Base-by-base conservation (phyloP, 2,888 invertebrate species). In the Conchocele bisecta region DNA sequence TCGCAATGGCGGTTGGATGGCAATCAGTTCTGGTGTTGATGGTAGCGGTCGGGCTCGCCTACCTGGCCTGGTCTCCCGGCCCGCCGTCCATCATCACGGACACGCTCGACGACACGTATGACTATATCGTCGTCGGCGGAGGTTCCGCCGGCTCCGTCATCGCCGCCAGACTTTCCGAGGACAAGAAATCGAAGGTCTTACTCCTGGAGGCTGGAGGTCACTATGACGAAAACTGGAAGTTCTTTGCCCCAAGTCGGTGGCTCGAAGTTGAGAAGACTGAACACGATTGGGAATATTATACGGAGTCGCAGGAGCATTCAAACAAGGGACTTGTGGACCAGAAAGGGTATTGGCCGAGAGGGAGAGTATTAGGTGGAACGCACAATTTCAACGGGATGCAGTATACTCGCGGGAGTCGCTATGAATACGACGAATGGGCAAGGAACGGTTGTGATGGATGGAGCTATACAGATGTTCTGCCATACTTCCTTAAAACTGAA, bases 351-450 rank as follows among this genome's bases (percentile, higher is more conserved):
- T 59, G 46, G 48, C 97, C 97, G 0, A 93, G 97, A 68, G 97
- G 97, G 53, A 97, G 96, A 92, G 96, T 97, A 0, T 93, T 97
- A 0, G 97, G 97, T 0, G 97, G 97, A 0, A 96, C 95, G 5
- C 96, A 96, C 37, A 96, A 96, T 0, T 92, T 97, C 0, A 97
- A 97, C 88, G 96, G 96, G 1, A 97, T 97, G 97, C 93, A 97
- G 0, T 98, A 97, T 92, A 95, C 96, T 15, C 92, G 98, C 72
- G 98, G 98, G 0, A 78, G 97, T 90, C 93, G 94, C 64, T 92
- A 95, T 1, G 98, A 98, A 91, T 98, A 94, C 89, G 96, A 98
- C 91, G 94, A 95, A 61, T 98, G 98, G 98, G 95, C 95, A 42
- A 93, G 93, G 0, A 92, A 95, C 33, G 97, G 98, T 0, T 97